Evolutionary conservation across 1,140 invertebrate species (phyloP).

Genomic region (Penaeus japonicus): DNA sequence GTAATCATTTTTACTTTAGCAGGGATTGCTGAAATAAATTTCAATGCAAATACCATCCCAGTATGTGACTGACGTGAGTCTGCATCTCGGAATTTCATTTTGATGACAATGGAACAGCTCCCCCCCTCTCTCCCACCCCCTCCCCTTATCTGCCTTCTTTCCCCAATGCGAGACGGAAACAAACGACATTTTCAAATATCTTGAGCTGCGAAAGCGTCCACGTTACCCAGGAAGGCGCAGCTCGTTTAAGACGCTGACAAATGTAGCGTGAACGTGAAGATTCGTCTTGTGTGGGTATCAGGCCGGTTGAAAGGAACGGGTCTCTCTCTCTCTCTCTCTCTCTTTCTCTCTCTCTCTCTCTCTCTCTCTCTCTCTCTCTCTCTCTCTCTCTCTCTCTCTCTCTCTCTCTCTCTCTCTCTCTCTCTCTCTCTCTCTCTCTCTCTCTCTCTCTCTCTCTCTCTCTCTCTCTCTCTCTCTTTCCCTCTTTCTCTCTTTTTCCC

Average conservation of each 20-base stretch:
- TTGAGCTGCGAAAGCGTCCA: no score
- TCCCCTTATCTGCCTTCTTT: neutral
- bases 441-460: neutral
- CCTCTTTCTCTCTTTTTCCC: neutral
- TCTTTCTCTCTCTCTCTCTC: neutral
- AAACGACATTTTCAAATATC: no score
- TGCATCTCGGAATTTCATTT: no score
- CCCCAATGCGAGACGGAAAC: neutral
- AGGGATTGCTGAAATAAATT: no score
- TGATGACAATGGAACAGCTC: neutral
- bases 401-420: neutral
- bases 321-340: neutral
- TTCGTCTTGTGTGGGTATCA: no score
- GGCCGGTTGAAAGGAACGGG: no score
- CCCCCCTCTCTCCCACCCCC: neutral
- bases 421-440: neutral
- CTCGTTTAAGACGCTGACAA: no score
- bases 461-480: neutral
- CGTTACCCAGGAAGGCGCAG: no score
- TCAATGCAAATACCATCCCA: no score
- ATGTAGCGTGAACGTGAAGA: no score
- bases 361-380: neutral
- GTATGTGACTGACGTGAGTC: no score
- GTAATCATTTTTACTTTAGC: no score
- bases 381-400: neutral